phyloP scores from a whole-genome alignment of 1,140 invertebrate species.

The Stenopsyche tienmushanensis region DNA sequence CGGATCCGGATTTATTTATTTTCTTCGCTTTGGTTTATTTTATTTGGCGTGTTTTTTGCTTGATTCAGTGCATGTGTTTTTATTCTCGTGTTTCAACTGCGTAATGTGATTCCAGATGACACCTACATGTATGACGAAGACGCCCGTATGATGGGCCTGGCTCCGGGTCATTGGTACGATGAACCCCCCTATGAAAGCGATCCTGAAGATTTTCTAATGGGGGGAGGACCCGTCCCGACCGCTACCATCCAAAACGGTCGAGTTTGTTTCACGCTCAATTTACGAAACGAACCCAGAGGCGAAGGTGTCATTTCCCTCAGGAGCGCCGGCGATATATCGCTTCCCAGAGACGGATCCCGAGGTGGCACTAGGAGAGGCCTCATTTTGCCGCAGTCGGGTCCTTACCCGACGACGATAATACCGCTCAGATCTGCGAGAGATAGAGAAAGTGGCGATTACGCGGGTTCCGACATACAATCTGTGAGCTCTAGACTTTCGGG shows the following conservation, averaged over 20 bases:
- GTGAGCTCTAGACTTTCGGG: slow-evolving; percentile 74
- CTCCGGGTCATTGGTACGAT: slow-evolving; percentile 80
- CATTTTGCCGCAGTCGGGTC: slow-evolving; percentile 75
- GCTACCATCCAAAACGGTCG: slow-evolving; percentile 72
- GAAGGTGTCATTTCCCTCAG: slow-evolving; percentile 82
- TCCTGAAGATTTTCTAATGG: slow-evolving; percentile 85
- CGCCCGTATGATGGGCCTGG: slow-evolving; percentile 62
- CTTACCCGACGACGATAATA: slow-evolving; percentile 79
- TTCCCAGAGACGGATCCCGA: slow-evolving; percentile 65
- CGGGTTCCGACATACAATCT: slow-evolving; percentile 79
- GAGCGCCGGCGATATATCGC: slow-evolving; percentile 82
- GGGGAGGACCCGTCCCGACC: slow-evolving; percentile 65
- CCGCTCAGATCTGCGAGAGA: slow-evolving; percentile 72
- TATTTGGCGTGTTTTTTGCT: too few relatives aligned
- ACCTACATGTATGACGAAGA: slow-evolving; percentile 90
- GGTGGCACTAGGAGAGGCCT: slow-evolving; percentile 69
- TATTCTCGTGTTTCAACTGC: too few relatives aligned
- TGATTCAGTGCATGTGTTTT: too few relatives aligned
- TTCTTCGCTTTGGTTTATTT: too few relatives aligned
- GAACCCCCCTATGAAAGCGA: slow-evolving; percentile 88
- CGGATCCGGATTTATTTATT: too few relatives aligned
- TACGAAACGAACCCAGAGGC: slow-evolving; percentile 65
- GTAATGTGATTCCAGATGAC: slow-evolving; percentile 66
- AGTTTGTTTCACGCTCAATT: slow-evolving; percentile 76
- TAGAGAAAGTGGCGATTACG: slow-evolving; percentile 81